These are phyloP conservation scores for Hirtodrosophila trivittata DNA, from an alignment of 2,888 invertebrate species.

Conservation along the genomic window DNA sequence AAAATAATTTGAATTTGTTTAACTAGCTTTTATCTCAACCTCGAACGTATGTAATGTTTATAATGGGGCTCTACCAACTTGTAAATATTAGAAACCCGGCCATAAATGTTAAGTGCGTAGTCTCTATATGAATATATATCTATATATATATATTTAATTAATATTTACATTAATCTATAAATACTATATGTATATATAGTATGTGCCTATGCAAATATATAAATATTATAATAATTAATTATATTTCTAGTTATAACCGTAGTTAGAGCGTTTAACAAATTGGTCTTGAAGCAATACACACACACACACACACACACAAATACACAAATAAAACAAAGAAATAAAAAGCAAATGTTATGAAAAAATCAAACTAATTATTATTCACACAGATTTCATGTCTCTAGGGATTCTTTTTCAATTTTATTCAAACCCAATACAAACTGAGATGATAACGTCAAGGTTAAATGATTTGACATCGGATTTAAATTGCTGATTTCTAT, in stretches of 20 bases:
- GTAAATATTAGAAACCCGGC: slow-evolving; percentile 49
- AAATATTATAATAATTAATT: slow-evolving; percentile 21
- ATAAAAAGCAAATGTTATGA: slow-evolving; percentile 33
- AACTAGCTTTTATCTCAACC: slow-evolving; percentile 44
- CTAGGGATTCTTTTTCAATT: background rate
- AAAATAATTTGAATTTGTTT: slow-evolving; percentile 13
- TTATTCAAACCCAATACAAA: background rate
- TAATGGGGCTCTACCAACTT: slow-evolving; percentile 20
- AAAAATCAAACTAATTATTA: background rate
- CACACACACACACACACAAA: slow-evolving; percentile 3
- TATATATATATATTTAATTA: slow-evolving; percentile 17
- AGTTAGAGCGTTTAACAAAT: slow-evolving; percentile 56
- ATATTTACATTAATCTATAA: slow-evolving; percentile 1
- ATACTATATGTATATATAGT: slow-evolving; percentile 8
- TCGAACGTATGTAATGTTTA: slow-evolving; percentile 33
- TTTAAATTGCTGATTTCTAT: too few relatives aligned
- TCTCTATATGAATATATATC: slow-evolving; percentile 16
- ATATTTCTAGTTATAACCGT: slow-evolving; percentile 38
- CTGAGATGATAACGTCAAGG: too few relatives aligned
- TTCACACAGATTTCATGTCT: background rate
- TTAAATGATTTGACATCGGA: too few relatives aligned
- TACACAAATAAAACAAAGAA: slow-evolving; percentile 6
- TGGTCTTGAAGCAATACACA: slow-evolving; percentile 29
- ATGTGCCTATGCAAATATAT: too few relatives aligned
- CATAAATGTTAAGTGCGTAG: slow-evolving; percentile 50